Base-by-base conservation (phyloP, 2,113 vertebrate species). In the Cyphomyrus plagiostoma region DNA sequence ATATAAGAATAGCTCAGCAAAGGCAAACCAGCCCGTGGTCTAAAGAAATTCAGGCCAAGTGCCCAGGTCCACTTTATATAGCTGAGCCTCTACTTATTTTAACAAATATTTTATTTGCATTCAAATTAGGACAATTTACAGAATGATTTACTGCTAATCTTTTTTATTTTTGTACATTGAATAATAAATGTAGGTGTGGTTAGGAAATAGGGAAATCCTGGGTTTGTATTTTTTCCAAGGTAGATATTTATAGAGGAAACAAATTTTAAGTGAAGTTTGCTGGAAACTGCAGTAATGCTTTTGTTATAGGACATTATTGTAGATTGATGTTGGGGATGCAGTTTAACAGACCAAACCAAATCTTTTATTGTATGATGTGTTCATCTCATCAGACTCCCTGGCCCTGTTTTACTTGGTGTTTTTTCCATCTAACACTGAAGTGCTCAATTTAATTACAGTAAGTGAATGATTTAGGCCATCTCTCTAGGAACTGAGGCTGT, bases 281-380 rank as follows among this genome's bases (percentile, higher is more conserved):
- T 77, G 70, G 70, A 77, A 77, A 77, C 30, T 39, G 66, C n/a
- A 74, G 26, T 77, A 23, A 39, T 77, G 10, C 70, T 77, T 77
- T 77, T 77, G 70, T 77, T 77, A 77, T 39, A 19, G 70, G 70
- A 39, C 11, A 77, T 39, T 35, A 39, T 39, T 77, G 30, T 39
- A 39, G 26, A 77, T 77, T 77, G 26, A 39, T 50, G 7, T 50
- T 91, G 90, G 90, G 91, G 92, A 93, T 92, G 91, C 92, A 92
- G 90, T 93, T 35, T 56, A 52, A 53, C 46, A 74, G 82, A 74
- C 26, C 66, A 74, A 74, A 11, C 9, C 66, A 74, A 13, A 77
- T 39, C 70, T 77, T 39, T 39, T 35, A 77, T 77, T 17, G 35
- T 17, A 2, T 30, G 17, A 77, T 39, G 13, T 74, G 70, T 77